Conservation (phyloP, 2,888 invertebrate species). For the Chrysolina americana region DNA sequence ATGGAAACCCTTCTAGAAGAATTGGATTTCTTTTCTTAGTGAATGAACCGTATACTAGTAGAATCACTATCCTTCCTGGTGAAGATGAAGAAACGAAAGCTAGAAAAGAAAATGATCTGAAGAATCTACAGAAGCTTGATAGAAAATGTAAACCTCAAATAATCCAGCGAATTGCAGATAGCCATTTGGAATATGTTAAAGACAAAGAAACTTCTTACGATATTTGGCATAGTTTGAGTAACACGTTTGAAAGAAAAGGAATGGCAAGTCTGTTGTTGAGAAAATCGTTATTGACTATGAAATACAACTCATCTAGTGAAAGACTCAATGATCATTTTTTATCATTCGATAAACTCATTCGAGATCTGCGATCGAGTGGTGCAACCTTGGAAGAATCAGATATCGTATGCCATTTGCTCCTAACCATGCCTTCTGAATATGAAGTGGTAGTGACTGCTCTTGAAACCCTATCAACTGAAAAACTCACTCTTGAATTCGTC, state of each 20-base stretch:
- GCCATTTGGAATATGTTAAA: background rate
- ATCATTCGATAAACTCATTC: background rate
- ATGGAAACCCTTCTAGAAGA: constrained; percentile 6
- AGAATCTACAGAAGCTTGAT: background rate
- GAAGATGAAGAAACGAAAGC: constrained; percentile 3
- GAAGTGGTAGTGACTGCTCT: background rate
- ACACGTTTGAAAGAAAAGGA: constrained; percentile 3
- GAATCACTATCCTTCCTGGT: background rate
- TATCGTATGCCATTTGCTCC: background rate
- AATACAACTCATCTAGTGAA: background rate
- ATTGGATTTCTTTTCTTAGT: background rate
- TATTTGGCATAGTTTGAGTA: background rate
- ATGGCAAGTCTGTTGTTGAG: background rate
- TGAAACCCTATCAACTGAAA: background rate
- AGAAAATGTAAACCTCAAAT: constrained; percentile 11
- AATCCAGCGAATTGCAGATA: constrained; percentile 14
- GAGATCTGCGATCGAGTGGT: background rate
- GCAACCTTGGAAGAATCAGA: background rate
- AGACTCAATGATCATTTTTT: background rate
- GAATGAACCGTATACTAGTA: background rate
- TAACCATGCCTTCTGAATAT: no score
- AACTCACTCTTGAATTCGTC: background rate
- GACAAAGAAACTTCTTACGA: background rate
- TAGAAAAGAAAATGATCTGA: background rate
- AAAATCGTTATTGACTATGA: background rate